These are phyloP conservation scores for human (Homo sapiens) DNA, from an alignment of 2,113 vertebrate genomes.

Conservation along the genomic window GRCh38 chr21:46569501-46570000, in stretches of 20 bases:
- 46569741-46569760: slow-evolving; percentile 4
- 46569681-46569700: slow-evolving; percentile 77
- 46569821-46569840: slow-evolving; percentile 25
- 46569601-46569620: slow-evolving; percentile 80
- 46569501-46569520: slow-evolving; percentile 76
- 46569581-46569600: slow-evolving; percentile 83
- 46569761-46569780: slow-evolving; percentile 58
- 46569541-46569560: slow-evolving; percentile 84
- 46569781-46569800: slow-evolving; percentile 39
- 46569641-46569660: slow-evolving; percentile 58
- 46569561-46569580: slow-evolving; percentile 75
- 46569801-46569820: slow-evolving; percentile 34
- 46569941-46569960: slow-evolving; percentile 34
- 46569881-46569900: neutral
- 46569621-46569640: slow-evolving; percentile 83
- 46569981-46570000: slow-evolving; percentile 67
- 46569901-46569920: slow-evolving; percentile 25
- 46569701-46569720: slow-evolving; percentile 71
- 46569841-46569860: neutral
- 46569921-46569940: neutral
- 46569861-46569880: neutral
- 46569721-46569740: slow-evolving; percentile 63
- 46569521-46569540: slow-evolving; percentile 82
- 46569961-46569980: slow-evolving; percentile 42
- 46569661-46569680: slow-evolving; percentile 60